A percentile compares a stretch with the other conserved stretches of the same genome.
These are phyloP conservation scores for Micronycteris hirsuta DNA, from an alignment of 2,113 vertebrate genomes.

Conservation along the genomic window DNA sequence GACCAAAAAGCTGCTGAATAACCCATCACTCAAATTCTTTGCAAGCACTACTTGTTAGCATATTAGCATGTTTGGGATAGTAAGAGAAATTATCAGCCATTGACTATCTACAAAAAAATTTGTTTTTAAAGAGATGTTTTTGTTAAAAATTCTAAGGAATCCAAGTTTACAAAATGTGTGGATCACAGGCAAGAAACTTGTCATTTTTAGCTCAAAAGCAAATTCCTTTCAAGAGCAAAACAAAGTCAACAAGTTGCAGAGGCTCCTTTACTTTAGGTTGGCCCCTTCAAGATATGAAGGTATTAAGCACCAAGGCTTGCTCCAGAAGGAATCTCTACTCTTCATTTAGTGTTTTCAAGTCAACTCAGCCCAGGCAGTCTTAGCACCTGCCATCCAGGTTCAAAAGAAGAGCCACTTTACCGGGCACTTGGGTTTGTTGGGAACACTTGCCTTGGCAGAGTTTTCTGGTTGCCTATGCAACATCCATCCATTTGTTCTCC, in stretches of 20 bases:
- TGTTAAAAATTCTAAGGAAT: not conserved
- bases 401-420: not conserved
- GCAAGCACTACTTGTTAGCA: conserved; percentile 48
- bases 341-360: not conserved
- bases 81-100: conserved; percentile 46
- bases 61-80: conserved; percentile 61
- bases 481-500: not conserved
- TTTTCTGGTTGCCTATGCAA: not conserved
- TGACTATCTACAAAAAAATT: conserved; percentile 7
- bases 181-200: not conserved
- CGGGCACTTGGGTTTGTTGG: not conserved
- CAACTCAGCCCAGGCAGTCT: not conserved
- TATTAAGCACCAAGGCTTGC: not conserved
- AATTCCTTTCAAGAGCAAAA: conserved; percentile 8
- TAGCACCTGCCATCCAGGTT: not conserved
- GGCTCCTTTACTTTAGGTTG: not conserved
- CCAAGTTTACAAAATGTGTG: not conserved
- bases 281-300: not conserved
- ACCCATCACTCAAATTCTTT: conserved; percentile 57
- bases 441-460: not conserved
- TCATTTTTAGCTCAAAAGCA: not conserved
- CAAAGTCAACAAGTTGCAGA: not conserved
- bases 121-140: not conserved
- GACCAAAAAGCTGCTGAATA: conserved; percentile 54
- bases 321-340: not conserved